Conservation (phyloP, 2,888 invertebrate species). For the Microctonus hyperodae region DNA sequence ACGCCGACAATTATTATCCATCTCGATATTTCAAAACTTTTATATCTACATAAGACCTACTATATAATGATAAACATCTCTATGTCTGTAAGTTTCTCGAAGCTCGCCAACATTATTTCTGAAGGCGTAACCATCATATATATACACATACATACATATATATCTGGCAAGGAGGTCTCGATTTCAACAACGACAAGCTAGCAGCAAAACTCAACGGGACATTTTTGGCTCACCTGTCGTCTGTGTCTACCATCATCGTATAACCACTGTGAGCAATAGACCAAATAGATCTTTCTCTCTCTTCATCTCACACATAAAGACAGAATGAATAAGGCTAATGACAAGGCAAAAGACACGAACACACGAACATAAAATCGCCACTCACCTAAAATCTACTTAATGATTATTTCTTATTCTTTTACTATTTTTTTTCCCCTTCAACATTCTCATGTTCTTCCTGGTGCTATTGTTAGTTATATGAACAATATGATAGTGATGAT, state of each 20-base stretch:
- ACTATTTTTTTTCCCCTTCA: too few relatives aligned
- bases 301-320: slow-evolving; percentile 11
- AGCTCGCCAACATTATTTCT: neutral
- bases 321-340: slow-evolving; percentile 7
- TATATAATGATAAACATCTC: neutral
- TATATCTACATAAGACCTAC: neutral
- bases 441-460: too few relatives aligned
- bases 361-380: neutral
- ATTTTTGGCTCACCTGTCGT: neutral
- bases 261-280: neutral
- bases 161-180: neutral
- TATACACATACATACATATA: too few relatives aligned
- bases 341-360: too few relatives aligned
- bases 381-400: neutral
- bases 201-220: neutral
- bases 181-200: neutral
- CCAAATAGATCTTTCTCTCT: neutral
- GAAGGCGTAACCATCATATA: neutral
- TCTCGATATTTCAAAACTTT: neutral
- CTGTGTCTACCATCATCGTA: neutral
- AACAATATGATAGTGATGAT: neutral
- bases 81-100: neutral
- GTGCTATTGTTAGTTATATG: neutral
- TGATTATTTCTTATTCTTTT: neutral
- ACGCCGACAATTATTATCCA: neutral